phyloP scores from a whole-genome alignment of 2,797 vertebrate species.

The Chaunax sp. region DNA sequence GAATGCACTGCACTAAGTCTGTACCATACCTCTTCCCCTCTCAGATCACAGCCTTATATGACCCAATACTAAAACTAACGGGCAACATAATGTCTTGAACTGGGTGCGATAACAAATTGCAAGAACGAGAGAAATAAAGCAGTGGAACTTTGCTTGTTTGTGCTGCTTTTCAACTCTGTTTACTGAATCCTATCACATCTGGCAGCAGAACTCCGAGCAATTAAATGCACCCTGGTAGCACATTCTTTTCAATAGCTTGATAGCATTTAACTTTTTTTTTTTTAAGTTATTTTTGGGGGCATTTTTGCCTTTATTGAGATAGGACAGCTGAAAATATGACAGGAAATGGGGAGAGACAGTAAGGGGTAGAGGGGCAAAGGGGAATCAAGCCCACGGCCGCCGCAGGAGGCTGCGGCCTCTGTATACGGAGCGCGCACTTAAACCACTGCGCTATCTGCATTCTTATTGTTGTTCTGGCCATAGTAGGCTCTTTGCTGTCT shows the following conservation, averaged over 20 bases:
- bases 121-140: slow-evolving; percentile 25
- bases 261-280: slow-evolving; percentile 24
- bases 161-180: slow-evolving; percentile 50
- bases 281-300: too few relatives aligned
- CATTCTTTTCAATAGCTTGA: slow-evolving; percentile 53
- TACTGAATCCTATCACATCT: slow-evolving; percentile 70
- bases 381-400: too few relatives aligned
- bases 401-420: too few relatives aligned
- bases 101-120: not conserved
- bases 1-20: slow-evolving; percentile 43
- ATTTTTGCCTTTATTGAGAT: too few relatives aligned
- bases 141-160: slow-evolving; percentile 37
- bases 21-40: slow-evolving; percentile 18
- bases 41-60: slow-evolving; percentile 27
- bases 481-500: too few relatives aligned
- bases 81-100: not conserved
- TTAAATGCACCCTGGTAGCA: slow-evolving; percentile 59
- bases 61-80: not conserved
- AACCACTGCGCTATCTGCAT: too few relatives aligned
- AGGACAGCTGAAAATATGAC: too few relatives aligned
- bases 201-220: slow-evolving; percentile 60
- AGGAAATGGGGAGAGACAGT: too few relatives aligned
- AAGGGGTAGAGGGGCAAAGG: too few relatives aligned
- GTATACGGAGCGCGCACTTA: too few relatives aligned
- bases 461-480: too few relatives aligned